Percentiles rank a stretch among this genome's conserved stretches.
Conservation (phyloP, 1,140 invertebrate species). For the Drosophila elegans region DNA sequence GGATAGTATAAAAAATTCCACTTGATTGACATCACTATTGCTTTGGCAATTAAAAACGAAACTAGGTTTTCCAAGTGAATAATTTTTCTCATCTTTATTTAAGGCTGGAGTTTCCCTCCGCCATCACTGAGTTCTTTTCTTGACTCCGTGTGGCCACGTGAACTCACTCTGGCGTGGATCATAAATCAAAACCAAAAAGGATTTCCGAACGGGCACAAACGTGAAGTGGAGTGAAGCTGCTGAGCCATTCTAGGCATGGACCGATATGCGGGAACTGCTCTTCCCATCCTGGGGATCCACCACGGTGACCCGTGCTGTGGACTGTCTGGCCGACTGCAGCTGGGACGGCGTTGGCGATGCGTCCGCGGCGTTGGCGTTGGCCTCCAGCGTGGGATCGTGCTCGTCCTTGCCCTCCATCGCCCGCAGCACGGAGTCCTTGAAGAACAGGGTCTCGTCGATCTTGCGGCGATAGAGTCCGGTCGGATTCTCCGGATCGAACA, state of each 20-base stretch:
- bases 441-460: slow-evolving; percentile 55
- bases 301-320: background rate
- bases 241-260: slow-evolving; percentile 26
- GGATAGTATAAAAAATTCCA: too few relatives aligned
- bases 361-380: background rate
- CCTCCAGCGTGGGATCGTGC: background rate
- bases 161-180: slow-evolving; percentile 61
- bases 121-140: slow-evolving; percentile 14
- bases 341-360: background rate
- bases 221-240: slow-evolving; percentile 26
- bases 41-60: slow-evolving; percentile 18
- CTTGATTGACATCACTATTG: background rate
- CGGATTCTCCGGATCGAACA: slow-evolving; percentile 58
- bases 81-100: slow-evolving; percentile 37
- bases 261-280: slow-evolving; percentile 4
- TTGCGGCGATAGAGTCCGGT: slow-evolving; percentile 51
- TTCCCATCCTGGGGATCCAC: background rate
- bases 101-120: slow-evolving; percentile 13
- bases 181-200: slow-evolving; percentile 68
- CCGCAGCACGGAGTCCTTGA: slow-evolving; percentile 47
- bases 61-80: slow-evolving; percentile 26
- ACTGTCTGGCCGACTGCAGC: background rate
- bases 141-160: slow-evolving; percentile 37
- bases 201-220: slow-evolving; percentile 52
- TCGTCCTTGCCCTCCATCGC: slow-evolving; percentile 23